Evolutionary conservation across 1,140 invertebrate genomes (phyloP).

Genomic region (Matsumurasca onukii): DNA sequence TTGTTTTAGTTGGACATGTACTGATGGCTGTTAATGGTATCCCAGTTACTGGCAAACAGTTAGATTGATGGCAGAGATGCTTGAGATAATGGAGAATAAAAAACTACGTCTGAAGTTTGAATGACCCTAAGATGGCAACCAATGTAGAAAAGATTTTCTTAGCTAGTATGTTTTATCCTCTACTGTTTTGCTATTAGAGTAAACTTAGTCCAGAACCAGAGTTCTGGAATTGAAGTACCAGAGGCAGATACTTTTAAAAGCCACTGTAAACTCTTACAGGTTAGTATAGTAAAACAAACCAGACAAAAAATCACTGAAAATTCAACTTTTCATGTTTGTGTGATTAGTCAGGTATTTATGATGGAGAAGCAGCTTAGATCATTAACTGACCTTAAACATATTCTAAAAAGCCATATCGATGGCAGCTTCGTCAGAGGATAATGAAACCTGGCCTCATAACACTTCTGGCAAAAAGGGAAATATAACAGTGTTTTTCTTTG

Average conservation of each 20-base stretch:
- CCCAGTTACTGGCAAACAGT: conserved; percentile 69
- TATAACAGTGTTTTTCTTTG: no score
- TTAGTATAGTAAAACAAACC: conserved; percentile 45
- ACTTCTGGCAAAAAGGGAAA: no score
- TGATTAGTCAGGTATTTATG: no score
- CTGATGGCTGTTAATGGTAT: conserved; percentile 86
- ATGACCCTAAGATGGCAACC: conserved; percentile 84
- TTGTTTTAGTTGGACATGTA: conserved; percentile 83
- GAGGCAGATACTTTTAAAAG: conserved; percentile 97
- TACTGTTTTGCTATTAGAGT: conserved; percentile 96
- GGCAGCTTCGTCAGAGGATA: no score
- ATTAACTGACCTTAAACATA: no score
- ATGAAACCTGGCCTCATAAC: no score
- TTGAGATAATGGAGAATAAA: conserved; percentile 71
- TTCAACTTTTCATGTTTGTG: no score
- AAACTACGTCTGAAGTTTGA: conserved; percentile 81
- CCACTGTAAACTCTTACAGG: conserved; percentile 98
- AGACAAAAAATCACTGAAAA: no score
- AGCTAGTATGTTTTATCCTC: conserved; percentile 88
- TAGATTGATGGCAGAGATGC: conserved; percentile 85
- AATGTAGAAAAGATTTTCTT: conserved; percentile 98
- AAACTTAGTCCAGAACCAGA: conserved; percentile 95
- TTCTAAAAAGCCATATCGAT: no score
- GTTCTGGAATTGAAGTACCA: conserved; percentile 93
- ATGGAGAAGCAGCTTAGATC: no score